Evolutionary conservation across 2,797 vertebrate genomes (phyloP).

Genomic region (Capromys pilorides): DNA sequence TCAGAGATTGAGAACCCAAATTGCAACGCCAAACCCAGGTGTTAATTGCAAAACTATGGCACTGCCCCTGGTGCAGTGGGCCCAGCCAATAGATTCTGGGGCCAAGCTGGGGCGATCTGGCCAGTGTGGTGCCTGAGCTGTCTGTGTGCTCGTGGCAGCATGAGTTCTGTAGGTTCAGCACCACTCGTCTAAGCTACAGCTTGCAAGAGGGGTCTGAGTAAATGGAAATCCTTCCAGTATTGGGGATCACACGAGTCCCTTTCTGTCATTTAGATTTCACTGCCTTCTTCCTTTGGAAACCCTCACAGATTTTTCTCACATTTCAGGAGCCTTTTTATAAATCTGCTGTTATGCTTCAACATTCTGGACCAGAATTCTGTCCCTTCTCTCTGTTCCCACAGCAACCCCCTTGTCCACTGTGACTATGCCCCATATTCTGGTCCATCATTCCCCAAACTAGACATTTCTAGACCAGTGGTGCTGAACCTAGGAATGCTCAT

Average conservation of each 20-base stretch:
- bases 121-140: too few species aligned
- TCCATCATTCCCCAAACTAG: not conserved
- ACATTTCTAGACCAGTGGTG: not conserved
- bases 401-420: not conserved
- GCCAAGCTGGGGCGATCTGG: not conserved
- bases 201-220: not conserved
- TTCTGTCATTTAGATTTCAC: not conserved
- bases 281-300: not conserved
- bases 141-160: not conserved
- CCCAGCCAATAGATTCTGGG: not conserved
- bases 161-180: not conserved
- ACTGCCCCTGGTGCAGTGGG: not conserved
- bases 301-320: not conserved
- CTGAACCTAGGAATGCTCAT: not conserved
- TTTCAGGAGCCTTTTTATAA: not conserved
- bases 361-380: not conserved
- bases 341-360: not conserved
- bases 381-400: not conserved
- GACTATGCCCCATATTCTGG: not conserved
- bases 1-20: not conserved
- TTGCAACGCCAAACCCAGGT: not conserved
- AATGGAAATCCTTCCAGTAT: not conserved
- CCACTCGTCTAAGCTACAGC: not conserved
- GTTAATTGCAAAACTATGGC: not conserved
- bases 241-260: accelerated